Evolutionary conservation across 2,113 vertebrate species (phyloP).

Genomic region (Gymnarchus niloticus): DNA sequence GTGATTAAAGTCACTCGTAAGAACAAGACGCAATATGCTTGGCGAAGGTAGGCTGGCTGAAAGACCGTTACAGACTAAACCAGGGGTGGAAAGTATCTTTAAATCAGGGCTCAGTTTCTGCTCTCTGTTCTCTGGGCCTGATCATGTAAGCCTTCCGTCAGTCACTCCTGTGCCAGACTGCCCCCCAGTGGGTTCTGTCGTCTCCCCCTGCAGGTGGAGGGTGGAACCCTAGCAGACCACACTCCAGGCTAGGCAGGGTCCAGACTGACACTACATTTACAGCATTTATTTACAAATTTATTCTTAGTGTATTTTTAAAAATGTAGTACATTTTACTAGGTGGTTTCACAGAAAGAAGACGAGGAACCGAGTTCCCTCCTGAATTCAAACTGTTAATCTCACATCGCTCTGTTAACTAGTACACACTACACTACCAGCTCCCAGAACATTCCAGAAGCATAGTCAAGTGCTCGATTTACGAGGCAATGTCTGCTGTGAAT

Average conservation of each 20-base stretch:
- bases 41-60: neutral
- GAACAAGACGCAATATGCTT: neutral
- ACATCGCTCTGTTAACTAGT: neutral
- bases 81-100: neutral
- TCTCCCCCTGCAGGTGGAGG: neutral
- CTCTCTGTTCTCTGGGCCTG: conserved; percentile 12
- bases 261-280: neutral
- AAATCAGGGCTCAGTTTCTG: neutral
- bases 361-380: neutral
- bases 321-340: neutral
- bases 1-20: neutral
- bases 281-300: neutral
- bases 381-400: neutral
- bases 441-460: neutral
- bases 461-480: neutral
- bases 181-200: neutral
- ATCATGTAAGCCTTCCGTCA: conserved; percentile 6
- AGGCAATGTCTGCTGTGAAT: neutral
- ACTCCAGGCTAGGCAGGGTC: neutral
- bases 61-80: neutral
- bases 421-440: neutral
- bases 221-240: neutral
- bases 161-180: neutral
- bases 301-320: neutral
- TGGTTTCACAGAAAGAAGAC: neutral